phyloP scores from a whole-genome alignment of 35 echinoderm and acorn worm genomes.

The Strongylocentrotus purpuratus region DNA sequence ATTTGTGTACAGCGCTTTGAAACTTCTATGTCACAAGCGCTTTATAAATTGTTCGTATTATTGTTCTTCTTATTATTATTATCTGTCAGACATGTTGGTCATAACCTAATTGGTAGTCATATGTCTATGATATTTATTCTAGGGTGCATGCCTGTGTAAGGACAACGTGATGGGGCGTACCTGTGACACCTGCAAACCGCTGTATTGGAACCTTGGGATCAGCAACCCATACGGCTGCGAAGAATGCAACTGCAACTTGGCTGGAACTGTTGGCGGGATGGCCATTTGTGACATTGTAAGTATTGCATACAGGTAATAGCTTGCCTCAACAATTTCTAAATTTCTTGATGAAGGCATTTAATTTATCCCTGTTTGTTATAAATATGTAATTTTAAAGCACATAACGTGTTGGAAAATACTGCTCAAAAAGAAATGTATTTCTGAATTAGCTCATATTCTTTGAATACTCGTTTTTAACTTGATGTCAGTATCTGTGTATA shows the following conservation, averaged over 20 bases:
- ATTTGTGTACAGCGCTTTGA: no score
- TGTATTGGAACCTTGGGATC: constrained; percentile 84
- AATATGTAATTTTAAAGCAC: background rate
- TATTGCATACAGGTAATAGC: background rate
- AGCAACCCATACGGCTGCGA: constrained; percentile 93
- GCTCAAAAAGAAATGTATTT: no score
- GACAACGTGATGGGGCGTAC: constrained; percentile 88
- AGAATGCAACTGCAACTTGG: constrained; percentile 69
- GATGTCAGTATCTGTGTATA: background rate
- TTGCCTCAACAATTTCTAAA: background rate
- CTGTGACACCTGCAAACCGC: constrained; percentile 86
- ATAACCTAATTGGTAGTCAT: no score
- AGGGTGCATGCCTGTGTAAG: constrained; percentile 96
- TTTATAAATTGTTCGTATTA: no score
- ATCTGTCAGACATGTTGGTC: no score
- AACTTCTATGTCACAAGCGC: no score
- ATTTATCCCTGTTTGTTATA: no score
- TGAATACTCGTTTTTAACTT: no score
- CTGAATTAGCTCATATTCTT: no score
- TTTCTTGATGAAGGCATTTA: background rate
- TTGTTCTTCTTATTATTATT: no score
- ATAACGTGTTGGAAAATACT: background rate
- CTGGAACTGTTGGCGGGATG: constrained; percentile 83
- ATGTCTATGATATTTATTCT: background rate
- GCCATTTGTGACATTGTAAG: constrained; percentile 85